phyloP scores from a whole-genome alignment of 2,888 invertebrate genomes.

The Cephonodes hylas region DNA sequence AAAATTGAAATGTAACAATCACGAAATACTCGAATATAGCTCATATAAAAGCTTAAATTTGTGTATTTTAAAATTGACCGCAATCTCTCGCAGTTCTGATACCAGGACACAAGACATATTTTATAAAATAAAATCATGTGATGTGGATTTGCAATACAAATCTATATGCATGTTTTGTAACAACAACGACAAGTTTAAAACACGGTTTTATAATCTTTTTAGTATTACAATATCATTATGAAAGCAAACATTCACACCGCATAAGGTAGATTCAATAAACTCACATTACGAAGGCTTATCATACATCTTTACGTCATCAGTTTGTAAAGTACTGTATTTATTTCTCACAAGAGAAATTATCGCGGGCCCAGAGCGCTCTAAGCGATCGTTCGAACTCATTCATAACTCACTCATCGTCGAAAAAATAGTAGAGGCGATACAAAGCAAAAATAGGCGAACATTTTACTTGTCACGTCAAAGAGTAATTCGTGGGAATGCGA shows the following conservation, averaged over 20 bases:
- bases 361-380: not conserved
- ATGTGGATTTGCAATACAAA: too few species aligned
- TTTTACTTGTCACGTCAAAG: conserved; percentile 22
- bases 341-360: not conserved
- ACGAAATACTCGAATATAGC: too few species aligned
- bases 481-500: conserved; percentile 19
- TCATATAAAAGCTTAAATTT: too few species aligned
- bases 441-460: not conserved
- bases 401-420: not conserved
- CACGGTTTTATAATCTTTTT: too few species aligned
- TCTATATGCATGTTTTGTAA: too few species aligned
- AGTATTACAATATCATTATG: not conserved
- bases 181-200: too few species aligned
- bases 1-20: too few species aligned
- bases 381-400: not conserved
- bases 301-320: not conserved
- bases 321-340: not conserved
- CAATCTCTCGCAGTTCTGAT: too few species aligned
- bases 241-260: not conserved
- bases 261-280: not conserved
- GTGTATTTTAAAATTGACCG: too few species aligned
- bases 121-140: too few species aligned
- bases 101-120: too few species aligned
- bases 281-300: not conserved
- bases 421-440: conserved; percentile 2